Conservation (phyloP, 2,113 vertebrate species). For the Xenopus borealis region DNA sequence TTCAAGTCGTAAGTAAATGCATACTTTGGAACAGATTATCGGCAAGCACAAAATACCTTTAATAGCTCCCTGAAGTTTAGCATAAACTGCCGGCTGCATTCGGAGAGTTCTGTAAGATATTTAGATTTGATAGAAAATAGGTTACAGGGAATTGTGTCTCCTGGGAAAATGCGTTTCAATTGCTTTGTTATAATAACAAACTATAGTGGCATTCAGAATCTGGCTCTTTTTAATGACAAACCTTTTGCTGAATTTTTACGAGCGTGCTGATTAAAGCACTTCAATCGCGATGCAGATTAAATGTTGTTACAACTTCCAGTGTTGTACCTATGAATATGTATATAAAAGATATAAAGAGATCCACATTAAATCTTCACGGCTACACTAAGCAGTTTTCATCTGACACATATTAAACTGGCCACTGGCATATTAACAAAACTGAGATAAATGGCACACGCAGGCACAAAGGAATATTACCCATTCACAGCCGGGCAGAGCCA, state of each 20-base stretch:
- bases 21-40: neutral
- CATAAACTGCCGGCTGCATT: conserved; percentile 63
- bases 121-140: conserved; percentile 76
- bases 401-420: conserved; percentile 82
- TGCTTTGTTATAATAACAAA: conserved; percentile 47
- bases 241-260: conserved; percentile 70
- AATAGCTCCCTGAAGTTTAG: conserved; percentile 74
- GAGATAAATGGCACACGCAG: conserved; percentile 74
- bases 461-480: conserved; percentile 66
- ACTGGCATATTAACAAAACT: conserved; percentile 77
- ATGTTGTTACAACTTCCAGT: conserved; percentile 77
- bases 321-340: conserved; percentile 82
- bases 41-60: conserved; percentile 52
- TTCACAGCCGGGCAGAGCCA: conserved; percentile 56
- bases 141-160: conserved; percentile 62
- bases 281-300: conserved; percentile 80
- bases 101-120: conserved; percentile 63
- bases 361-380: conserved; percentile 77
- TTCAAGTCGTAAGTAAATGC: conserved; percentile 15
- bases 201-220: conserved; percentile 57
- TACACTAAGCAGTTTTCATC: conserved; percentile 79
- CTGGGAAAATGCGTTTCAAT: conserved; percentile 52
- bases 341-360: conserved; percentile 75
- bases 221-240: conserved; percentile 58
- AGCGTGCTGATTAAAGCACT: conserved; percentile 78